These are phyloP conservation scores for Trimorus sp. DNA, from an alignment of 2,888 invertebrate genomes.

Conservation along the genomic window DNA sequence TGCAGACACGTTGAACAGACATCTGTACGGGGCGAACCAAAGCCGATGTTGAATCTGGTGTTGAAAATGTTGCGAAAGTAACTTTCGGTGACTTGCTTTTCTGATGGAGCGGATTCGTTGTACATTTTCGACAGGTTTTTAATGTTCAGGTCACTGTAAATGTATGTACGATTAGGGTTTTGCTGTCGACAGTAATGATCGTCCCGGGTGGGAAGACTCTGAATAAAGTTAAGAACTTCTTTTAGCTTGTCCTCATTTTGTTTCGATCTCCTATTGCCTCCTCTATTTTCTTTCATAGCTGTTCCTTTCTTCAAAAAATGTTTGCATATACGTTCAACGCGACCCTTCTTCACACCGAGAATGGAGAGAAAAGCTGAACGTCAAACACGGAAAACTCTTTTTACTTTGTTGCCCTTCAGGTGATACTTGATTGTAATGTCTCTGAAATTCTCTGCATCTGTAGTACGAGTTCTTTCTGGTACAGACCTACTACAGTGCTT, in stretches of 20 bases:
- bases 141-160: conserved; percentile 22
- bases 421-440: conserved; percentile 5
- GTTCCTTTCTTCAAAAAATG: too few species aligned
- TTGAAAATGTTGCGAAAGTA: conserved; percentile 29
- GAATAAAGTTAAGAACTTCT: conserved; percentile 15
- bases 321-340: too few species aligned
- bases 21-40: conserved; percentile 31
- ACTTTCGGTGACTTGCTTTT: conserved; percentile 23
- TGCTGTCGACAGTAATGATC: conserved; percentile 23
- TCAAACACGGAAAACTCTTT: neutral
- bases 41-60: conserved; percentile 29
- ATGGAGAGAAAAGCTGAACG: too few species aligned
- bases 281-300: neutral
- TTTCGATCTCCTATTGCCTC: conserved; percentile 13
- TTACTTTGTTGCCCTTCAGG: conserved; percentile 1
- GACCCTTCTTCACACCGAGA: too few species aligned
- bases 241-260: conserved; percentile 2
- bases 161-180: conserved; percentile 9
- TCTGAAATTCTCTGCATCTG: neutral
- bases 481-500: conserved; percentile 9
- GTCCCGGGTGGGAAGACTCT: neutral
- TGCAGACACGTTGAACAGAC: conserved; percentile 31
- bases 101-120: neutral
- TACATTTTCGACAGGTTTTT: conserved; percentile 26
- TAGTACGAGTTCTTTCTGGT: neutral